Conservation (phyloP, 2,113 vertebrate genomes). For the Pterophyllum scalare region DNA sequence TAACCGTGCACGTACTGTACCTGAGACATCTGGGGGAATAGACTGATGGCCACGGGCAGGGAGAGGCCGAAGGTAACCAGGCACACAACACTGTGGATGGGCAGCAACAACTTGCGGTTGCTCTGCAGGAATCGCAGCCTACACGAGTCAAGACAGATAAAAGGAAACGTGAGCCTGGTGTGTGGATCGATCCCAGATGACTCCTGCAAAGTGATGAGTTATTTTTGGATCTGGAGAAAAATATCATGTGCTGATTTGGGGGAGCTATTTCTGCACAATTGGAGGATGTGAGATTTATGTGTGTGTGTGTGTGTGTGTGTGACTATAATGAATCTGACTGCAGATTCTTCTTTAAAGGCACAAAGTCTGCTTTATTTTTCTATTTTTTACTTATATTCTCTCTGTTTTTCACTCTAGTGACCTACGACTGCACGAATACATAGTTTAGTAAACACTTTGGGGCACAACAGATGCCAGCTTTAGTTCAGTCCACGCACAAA, state of each 20-base stretch:
- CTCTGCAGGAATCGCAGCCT: slow-evolving; percentile 89
- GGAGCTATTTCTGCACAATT: slow-evolving; percentile 36
- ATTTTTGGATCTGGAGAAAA: slow-evolving; percentile 53
- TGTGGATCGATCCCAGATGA: slow-evolving; percentile 38
- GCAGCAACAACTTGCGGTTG: slow-evolving; percentile 89
- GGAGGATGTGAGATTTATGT: slow-evolving; percentile 28
- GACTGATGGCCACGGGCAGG: slow-evolving; percentile 96
- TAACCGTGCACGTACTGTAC: slow-evolving; percentile 70
- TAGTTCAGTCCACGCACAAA: not conserved
- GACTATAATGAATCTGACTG: slow-evolving; percentile 24
- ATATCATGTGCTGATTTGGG: slow-evolving; percentile 17
- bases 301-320: not conserved
- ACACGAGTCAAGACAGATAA: slow-evolving; percentile 12
- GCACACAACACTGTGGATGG: slow-evolving; percentile 95
- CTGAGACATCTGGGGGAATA: slow-evolving; percentile 99
- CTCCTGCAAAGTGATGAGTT: slow-evolving; percentile 27
- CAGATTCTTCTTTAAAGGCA: not conserved
- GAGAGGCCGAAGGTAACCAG: slow-evolving; percentile 95
- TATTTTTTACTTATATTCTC: not conserved
- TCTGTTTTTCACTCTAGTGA: not conserved
- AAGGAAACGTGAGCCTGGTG: slow-evolving; percentile 19
- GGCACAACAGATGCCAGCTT: slow-evolving; percentile 17
- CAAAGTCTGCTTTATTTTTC: not conserved
- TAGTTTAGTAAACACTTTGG: not conserved
- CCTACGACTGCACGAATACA: not conserved